Evolutionary conservation across 2,797 vertebrate species (phyloP), one percentile per base, ranked within the genome.

Genomic region (Fistularia tabacaria): DNA sequence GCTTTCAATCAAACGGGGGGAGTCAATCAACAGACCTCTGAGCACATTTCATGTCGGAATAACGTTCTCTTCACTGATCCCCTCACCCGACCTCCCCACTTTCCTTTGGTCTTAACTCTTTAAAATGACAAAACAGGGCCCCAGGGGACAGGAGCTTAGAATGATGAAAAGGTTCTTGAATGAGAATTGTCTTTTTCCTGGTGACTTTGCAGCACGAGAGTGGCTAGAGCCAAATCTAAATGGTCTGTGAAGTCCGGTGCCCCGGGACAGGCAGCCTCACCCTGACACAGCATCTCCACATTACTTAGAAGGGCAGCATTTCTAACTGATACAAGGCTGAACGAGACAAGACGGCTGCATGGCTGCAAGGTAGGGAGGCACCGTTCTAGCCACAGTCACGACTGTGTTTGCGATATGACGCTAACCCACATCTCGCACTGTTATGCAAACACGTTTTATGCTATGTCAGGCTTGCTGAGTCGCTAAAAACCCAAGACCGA

Each of bases 171-270:
- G 55, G 41, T 71, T 74, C 76, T 65, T 9, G 6, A 78, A 62
- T 51, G 59, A 65, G 56, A 37, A 59, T 61, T 69, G 54, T 48
- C 14, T 46, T 48, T 49, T 42, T 57, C 38, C 25, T n/a, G 38
- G 62, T 14, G 64, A 77, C 69, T 82, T 68, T 71, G 73, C 73
- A 62, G 71, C 61, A 64, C 38, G 59, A 55, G 68, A 73, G 60
- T 46, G 56, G 57, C 59, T 68, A 53, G 58, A 59, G 68, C 59
- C 68, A 80, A 78, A 82, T 75, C 59, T 79, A 82, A 77, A 82
- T 74, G 71, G 66, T 42, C 64, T 69, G 61, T 77, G 74, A 74
- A 72, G 62, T 52, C 39, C 13, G 4, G 63, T 38, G 73, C 64
- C 63, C 62, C 49, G 73, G 63, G 71, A 76, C 52, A 42, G 54